A percentile compares a stretch with the other conserved stretches of the same genome.
phyloP scores from a whole-genome alignment of 2,888 invertebrate genomes.

The Melieria picta region DNA sequence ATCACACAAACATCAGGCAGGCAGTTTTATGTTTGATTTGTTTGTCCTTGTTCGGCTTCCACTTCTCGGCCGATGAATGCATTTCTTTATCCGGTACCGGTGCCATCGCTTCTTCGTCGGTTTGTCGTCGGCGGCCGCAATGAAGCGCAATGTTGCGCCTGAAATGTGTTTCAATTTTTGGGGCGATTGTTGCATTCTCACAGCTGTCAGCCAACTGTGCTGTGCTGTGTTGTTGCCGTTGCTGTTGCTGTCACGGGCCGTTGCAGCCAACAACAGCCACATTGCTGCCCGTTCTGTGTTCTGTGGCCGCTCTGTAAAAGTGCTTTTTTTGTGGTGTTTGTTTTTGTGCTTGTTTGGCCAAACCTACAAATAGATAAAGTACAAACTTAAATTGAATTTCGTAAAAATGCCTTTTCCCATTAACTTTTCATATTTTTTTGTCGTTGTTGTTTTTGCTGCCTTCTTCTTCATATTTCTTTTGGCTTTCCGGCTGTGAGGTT shows the following conservation, averaged over 20 bases:
- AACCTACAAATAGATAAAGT: neutral
- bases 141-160: neutral
- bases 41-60: neutral
- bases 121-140: neutral
- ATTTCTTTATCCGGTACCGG: neutral
- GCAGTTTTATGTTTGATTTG: conserved; percentile 34
- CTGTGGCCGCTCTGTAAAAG: too few relatives aligned
- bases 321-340: too few relatives aligned
- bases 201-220: neutral
- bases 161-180: conserved; percentile 14
- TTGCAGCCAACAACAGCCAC: too few relatives aligned
- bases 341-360: neutral
- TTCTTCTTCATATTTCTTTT: neutral
- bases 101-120: neutral
- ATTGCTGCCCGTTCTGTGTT: too few relatives aligned
- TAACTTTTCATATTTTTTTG: conserved; percentile 43
- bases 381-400: conserved; percentile 42
- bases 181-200: conserved; percentile 33
- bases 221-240: neutral
- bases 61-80: neutral
- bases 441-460: neutral
- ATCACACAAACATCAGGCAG: neutral
- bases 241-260: neutral
- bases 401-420: conserved; percentile 40
- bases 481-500: neutral